Conservation (phyloP, 2,888 invertebrate genomes). For the Monopis laevigella region DNA sequence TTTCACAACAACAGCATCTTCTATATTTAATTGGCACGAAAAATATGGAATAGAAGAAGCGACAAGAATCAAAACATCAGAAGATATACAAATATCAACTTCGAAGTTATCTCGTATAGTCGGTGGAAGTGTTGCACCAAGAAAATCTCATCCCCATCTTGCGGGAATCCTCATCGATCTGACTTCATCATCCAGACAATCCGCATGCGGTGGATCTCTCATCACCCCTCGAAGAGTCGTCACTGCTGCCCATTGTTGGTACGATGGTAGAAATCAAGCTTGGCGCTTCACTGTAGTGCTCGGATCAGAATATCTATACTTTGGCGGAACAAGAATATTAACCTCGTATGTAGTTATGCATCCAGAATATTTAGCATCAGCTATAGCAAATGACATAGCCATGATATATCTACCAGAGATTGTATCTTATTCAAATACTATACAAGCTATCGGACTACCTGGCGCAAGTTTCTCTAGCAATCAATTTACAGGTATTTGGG, state of each 20-base stretch:
- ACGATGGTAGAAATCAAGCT: slow-evolving; percentile 37
- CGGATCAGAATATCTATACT: slow-evolving; percentile 38
- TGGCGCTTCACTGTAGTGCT: slow-evolving; percentile 39
- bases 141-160: slow-evolving; percentile 39
- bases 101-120: slow-evolving; percentile 30
- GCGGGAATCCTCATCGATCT: slow-evolving; percentile 42
- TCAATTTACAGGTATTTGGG: slow-evolving; percentile 30
- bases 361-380: slow-evolving; percentile 30
- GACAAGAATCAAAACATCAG: slow-evolving; percentile 29
- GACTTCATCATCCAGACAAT: slow-evolving; percentile 28
- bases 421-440: slow-evolving; percentile 27
- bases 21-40: slow-evolving; percentile 33
- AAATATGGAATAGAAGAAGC: slow-evolving; percentile 38
- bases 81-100: slow-evolving; percentile 19
- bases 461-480: slow-evolving; percentile 24
- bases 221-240: slow-evolving; percentile 33
- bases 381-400: slow-evolving; percentile 46
- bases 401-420: slow-evolving; percentile 33
- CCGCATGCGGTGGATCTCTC: slow-evolving; percentile 45
- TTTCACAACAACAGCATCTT: background rate
- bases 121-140: slow-evolving; percentile 37
- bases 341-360: slow-evolving; percentile 31
- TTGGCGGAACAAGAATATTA: slow-evolving; percentile 36
- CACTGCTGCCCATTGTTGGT: slow-evolving; percentile 52
- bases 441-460: slow-evolving; percentile 35